Evolutionary conservation across 2,888 invertebrate species (phyloP), one percentile per base, ranked within the genome.

Genomic region (Netelia inedita): DNA sequence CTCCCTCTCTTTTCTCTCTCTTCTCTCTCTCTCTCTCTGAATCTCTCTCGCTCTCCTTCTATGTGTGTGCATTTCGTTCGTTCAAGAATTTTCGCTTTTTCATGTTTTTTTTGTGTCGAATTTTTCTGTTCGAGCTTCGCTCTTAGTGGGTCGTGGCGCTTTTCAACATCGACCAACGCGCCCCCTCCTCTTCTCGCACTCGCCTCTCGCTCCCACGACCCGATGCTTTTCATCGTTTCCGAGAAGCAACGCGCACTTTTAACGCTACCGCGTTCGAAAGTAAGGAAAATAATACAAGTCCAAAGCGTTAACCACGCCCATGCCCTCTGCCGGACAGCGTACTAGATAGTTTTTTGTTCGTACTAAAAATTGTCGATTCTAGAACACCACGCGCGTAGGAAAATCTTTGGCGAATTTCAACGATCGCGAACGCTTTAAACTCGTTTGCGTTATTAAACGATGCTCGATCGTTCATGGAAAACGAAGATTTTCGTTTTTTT

Each of bases 161-260:
- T 83, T 83, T 73, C 55, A 79, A 61, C 79, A 71, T 83, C 74
- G 73, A 79, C 55, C 61, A 23, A 16, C 61, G 9, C 28, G 65
- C 35, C 66, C 73, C 35, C 73, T 50, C 78, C 35, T 23, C 53
- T 46, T 28, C 61, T 23, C 21, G 9, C 55, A 46, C 61, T 61
- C 46, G 8, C 35, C 57, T 50, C 14, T 19, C 41, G 19, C 28
- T 16, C n/a, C 9, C 2, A 21, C 63, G 61, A 65, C 28, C 57
- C 65, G 66, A 61, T 14, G 66, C 66, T 73, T 81, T 81, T 65
- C 59, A 78, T 61, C 65, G 10, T 50, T 19, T 59, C 28, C 65
- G 41, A 35, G 46, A 16, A 53, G 53, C n/a, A 28, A 28, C 2
- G 41, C 1, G 11, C 53, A 10, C n/a, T 55, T 41, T 57, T 46